A percentile compares a stretch with the other conserved stretches of the same genome.
phyloP scores from a whole-genome alignment of 2,888 invertebrate genomes.

The Caenorhabditis becei region DNA sequence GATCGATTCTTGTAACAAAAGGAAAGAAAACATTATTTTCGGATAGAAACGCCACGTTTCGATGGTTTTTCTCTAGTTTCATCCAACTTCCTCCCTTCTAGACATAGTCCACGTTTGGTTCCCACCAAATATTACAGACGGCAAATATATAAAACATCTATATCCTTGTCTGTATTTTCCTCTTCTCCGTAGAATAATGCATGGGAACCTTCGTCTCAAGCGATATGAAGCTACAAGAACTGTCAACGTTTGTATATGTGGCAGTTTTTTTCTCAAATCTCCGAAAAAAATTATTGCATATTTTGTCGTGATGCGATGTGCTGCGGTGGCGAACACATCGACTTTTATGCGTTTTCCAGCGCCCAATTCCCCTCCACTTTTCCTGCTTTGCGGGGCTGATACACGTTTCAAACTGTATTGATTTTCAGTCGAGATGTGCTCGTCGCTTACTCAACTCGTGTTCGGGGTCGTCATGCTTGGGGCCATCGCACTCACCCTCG shows the following conservation, averaged over 20 bases:
- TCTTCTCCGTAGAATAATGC: constrained; percentile 26
- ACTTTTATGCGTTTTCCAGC: constrained; percentile 10
- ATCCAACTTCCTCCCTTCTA: background rate
- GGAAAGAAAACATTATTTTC: too few relatives aligned
- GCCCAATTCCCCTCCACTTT: background rate
- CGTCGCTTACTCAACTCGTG: constrained; percentile 59
- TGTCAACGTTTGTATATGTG: constrained; percentile 1
- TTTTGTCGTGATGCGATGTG: constrained; percentile 14
- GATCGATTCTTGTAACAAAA: too few relatives aligned
- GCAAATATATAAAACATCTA: background rate
- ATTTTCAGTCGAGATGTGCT: constrained; percentile 46
- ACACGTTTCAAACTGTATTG: background rate
- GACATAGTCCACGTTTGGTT: too few relatives aligned
- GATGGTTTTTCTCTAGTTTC: too few relatives aligned
- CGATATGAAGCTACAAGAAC: constrained; percentile 19
- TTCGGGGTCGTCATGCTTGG: constrained; percentile 59
- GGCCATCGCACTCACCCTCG: constrained; percentile 55
- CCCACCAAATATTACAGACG: background rate
- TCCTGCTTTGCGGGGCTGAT: background rate
- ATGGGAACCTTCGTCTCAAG: constrained; percentile 20
- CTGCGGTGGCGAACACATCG: constrained; percentile 5
- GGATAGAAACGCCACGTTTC: too few relatives aligned
- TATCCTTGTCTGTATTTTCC: constrained; percentile 4
- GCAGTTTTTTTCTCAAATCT: constrained; percentile 8
- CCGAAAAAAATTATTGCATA: constrained; percentile 33